Evolutionary conservation across 2,888 invertebrate species (phyloP), one percentile per base, ranked within the genome.

Genomic region (Yponomeuta cagnagella): DNA sequence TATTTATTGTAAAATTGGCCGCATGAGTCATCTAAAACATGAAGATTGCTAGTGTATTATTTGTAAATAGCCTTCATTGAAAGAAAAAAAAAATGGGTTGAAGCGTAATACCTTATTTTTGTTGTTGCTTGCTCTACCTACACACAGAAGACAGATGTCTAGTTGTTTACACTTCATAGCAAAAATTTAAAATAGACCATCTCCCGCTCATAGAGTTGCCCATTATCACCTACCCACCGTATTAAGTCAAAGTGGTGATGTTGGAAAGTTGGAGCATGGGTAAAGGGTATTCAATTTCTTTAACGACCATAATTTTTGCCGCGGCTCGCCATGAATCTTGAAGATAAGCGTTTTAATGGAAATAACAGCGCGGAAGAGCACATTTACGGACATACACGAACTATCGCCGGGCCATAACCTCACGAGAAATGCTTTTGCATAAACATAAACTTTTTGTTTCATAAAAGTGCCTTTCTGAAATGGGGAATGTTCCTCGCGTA

Each of bases 261-360:
- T 70, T 48, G 65, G 63, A 70, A 74, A 85, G 77, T 85, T 85
- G 78, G 79, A 83, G 81, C 80, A 83, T 81, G 82, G 84, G 79
- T 83, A 82, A 83, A 82, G 82, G 82, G 81, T 84, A 84, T 86
- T 87, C 87, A 87, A 85, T 88, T 88, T 84, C 85, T 87, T 84
- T 86, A 86, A 87, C 85, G 86, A 84, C 86, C 82, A 83, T 86
- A 83, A 86, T 87, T 86, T 86, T 87, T 84, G 84, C 75, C 81
- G 82, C 78, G 78, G 76, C 80, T 76, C 74, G 83, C 82, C 82
- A 88, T 89, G 87, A 88, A 88, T 88, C 87, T 88, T 82, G 76
- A 81, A 87, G 88, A 89, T 88, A 88, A 87, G 80, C 82, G 82
- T 84, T 86, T 78, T 88, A 87, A 88, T 88, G 86, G 85, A 84